Conservation (phyloP, 2,113 vertebrate species). For the Mirza zaza region DNA sequence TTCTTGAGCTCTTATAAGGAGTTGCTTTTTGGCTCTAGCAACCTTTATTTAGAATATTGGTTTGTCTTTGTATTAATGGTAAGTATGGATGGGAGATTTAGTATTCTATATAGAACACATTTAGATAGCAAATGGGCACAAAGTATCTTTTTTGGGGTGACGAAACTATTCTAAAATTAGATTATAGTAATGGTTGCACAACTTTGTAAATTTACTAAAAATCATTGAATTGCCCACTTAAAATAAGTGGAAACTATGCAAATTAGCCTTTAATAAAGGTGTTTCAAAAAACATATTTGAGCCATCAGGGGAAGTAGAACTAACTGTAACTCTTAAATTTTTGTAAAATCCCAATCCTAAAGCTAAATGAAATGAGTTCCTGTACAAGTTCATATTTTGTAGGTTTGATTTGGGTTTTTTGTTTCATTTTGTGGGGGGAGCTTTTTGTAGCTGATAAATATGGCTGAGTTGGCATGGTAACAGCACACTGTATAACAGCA, state of each 20-base stretch:
- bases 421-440: not conserved
- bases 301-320: not conserved
- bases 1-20: not conserved
- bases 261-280: not conserved
- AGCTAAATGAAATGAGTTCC: conserved; percentile 29
- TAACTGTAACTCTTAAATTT: not conserved
- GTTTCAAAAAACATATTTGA: not conserved
- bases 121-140: not conserved
- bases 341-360: not conserved
- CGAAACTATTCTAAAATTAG: not conserved
- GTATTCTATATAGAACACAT: not conserved
- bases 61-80: not conserved
- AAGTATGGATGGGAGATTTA: not conserved
- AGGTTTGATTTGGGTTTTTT: not conserved
- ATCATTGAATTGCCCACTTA: not conserved
- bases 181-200: not conserved
- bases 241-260: not conserved
- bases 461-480: not conserved
- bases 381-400: not conserved
- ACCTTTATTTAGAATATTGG: not conserved
- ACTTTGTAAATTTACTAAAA: conserved; percentile 22
- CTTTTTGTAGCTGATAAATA: not conserved
- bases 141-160: not conserved
- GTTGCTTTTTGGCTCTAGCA: not conserved
- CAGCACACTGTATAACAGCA: not conserved